phyloP scores from a whole-genome alignment of 2,113 vertebrate species.

The Laterallus jamaicensis region DNA sequence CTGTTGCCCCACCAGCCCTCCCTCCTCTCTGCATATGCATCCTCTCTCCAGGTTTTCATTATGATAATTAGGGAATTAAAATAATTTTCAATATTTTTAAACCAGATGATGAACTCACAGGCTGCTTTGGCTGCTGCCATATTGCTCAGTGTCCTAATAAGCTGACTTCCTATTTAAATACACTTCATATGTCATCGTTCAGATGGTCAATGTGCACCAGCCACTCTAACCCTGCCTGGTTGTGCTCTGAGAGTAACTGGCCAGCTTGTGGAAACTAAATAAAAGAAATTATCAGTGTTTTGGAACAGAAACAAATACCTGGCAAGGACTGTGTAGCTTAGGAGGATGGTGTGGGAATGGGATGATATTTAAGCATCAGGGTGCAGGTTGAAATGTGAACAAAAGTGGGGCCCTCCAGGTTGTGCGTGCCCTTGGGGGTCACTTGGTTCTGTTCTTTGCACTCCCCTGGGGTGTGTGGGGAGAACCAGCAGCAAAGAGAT shows the following conservation, averaged over 20 bases:
- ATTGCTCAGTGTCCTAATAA: constrained; percentile 55
- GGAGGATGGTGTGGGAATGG: not conserved
- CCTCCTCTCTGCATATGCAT: fast-evolving
- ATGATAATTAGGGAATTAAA: constrained; percentile 2
- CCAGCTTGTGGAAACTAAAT: constrained; percentile 12
- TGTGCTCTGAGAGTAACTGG: not conserved
- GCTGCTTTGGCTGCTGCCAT: constrained; percentile 29
- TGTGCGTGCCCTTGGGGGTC: fast-evolving
- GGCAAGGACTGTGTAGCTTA: not conserved
- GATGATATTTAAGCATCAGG: not conserved
- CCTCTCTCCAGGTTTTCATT: not conserved
- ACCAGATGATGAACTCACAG: not conserved
- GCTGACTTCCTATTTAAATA: not conserved
- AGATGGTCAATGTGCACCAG: constrained; percentile 47
- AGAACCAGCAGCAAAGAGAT: not conserved
- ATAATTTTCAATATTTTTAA: constrained; percentile 10
- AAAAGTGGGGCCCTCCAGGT: not conserved
- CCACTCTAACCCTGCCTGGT: not conserved
- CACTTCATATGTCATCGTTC: constrained; percentile 19
- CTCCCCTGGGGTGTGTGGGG: not conserved
- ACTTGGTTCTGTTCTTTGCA: not conserved
- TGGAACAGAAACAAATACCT: not conserved
- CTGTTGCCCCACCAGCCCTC: not conserved
- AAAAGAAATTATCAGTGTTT: not conserved
- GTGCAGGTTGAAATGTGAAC: not conserved